Evolutionary conservation across 2,888 invertebrate genomes (phyloP).

Genomic region (Tenthredo scrophulariae): DNA sequence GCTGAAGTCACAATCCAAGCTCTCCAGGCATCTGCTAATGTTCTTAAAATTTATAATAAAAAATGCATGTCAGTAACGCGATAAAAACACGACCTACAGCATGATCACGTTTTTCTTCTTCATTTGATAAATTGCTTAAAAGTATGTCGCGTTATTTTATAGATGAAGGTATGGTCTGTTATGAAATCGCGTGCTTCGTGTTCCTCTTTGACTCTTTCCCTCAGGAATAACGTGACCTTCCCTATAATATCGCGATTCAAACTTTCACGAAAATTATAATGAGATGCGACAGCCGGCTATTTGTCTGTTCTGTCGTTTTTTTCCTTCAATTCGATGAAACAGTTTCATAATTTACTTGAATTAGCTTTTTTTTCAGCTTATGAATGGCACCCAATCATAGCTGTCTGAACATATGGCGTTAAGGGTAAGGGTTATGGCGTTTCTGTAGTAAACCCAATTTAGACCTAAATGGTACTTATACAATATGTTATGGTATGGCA

Average conservation of each 20-base stretch:
- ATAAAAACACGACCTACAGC: constrained; percentile 36
- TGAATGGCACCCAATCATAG: not conserved
- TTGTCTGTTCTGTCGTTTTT: too few relatives aligned
- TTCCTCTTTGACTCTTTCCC: not conserved
- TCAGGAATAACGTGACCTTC: constrained; percentile 23
- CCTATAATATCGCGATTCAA: constrained; percentile 16
- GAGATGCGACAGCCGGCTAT: not conserved
- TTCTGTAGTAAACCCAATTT: not conserved
- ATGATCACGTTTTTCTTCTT: not conserved
- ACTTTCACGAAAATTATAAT: constrained; percentile 9
- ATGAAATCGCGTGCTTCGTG: constrained; percentile 18
- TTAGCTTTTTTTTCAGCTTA: not conserved
- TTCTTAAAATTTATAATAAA: not conserved
- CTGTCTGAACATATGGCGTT: not conserved
- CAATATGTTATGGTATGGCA: not conserved
- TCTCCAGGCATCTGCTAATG: not conserved
- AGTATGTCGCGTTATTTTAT: constrained; percentile 38
- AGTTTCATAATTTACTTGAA: not conserved
- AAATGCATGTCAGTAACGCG: not conserved
- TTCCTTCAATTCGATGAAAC: not conserved
- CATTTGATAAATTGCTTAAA: constrained; percentile 30
- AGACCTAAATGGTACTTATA: not conserved
- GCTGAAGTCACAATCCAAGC: constrained; percentile 1
- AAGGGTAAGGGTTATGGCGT: not conserved
- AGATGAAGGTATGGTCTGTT: constrained; percentile 12